A percentile compares a stretch with the other conserved stretches of the same genome.
Conservation (phyloP, 2,113 vertebrate species). For the Seriola quinqueradiata region DNA sequence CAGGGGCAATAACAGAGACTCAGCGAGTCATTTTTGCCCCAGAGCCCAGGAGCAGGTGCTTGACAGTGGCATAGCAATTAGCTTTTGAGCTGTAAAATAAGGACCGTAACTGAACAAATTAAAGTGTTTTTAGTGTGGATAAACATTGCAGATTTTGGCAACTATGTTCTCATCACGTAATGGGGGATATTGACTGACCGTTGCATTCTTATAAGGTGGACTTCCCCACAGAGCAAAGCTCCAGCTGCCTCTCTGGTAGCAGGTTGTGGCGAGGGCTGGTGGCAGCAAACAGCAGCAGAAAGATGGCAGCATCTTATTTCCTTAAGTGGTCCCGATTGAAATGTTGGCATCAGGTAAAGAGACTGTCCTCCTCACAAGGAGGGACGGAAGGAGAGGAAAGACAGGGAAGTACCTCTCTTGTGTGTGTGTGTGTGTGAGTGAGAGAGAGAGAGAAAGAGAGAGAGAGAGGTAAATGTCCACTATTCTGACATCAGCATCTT, state of each 20-base stretch:
- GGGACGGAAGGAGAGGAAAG: slow-evolving; percentile 36
- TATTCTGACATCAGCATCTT: slow-evolving; percentile 64
- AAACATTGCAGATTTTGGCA: not conserved
- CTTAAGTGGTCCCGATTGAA: slow-evolving; percentile 73
- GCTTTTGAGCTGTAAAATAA: not conserved
- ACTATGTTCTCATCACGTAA: not conserved
- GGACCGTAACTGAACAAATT: not conserved
- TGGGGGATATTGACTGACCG: not conserved
- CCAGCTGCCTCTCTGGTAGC: slow-evolving; percentile 5
- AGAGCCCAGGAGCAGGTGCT: not conserved
- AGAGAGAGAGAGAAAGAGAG: slow-evolving; percentile 3
- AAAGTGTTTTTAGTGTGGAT: not conserved
- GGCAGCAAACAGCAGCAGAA: slow-evolving; percentile 19
- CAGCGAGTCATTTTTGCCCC: not conserved
- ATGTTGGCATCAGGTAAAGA: slow-evolving; percentile 66
- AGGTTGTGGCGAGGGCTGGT: not conserved
- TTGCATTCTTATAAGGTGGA: not conserved
- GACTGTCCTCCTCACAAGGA: slow-evolving; percentile 61
- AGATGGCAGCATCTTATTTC: slow-evolving; percentile 61
- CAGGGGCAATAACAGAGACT: not conserved
- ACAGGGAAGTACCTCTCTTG: too few species aligned
- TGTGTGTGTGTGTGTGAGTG: slow-evolving; percentile 1
- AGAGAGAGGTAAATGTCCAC: slow-evolving; percentile 3
- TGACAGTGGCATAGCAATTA: not conserved
- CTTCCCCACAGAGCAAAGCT: not conserved